These are phyloP conservation scores for Agrochola litura DNA, from an alignment of 2,888 invertebrate species.

Conservation along the genomic window DNA sequence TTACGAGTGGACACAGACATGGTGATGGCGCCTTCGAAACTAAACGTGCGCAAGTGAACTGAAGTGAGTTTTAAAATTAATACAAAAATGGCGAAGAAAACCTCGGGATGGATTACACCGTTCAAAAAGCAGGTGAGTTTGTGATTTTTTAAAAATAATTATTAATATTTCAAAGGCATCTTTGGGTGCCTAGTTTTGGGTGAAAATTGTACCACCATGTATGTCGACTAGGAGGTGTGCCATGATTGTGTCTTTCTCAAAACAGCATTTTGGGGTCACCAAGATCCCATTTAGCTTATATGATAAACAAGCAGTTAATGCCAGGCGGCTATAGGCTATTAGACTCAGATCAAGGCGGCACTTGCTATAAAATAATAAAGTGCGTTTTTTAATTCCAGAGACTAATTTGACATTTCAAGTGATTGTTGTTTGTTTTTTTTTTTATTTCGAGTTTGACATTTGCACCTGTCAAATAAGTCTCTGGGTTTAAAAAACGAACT, in stretches of 20 bases:
- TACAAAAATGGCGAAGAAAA: slow-evolving; percentile 50
- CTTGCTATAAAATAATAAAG: background rate
- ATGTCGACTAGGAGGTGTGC: background rate
- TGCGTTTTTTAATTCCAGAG: too few species aligned
- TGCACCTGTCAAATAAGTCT: too few species aligned
- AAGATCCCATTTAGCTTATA: background rate
- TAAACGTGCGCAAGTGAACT: slow-evolving; percentile 39
- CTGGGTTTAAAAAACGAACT: too few species aligned
- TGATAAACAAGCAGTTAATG: background rate
- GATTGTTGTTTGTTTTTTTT: too few species aligned
- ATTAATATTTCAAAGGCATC: background rate
- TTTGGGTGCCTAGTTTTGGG: background rate
- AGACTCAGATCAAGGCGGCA: too few species aligned
- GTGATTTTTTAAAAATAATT: background rate
- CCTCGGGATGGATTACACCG: slow-evolving; percentile 67
- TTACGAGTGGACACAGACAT: slow-evolving; percentile 42
- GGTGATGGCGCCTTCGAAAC: slow-evolving; percentile 27
- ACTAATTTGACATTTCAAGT: too few species aligned
- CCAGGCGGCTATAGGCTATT: too few species aligned
- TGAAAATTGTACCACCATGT: background rate
- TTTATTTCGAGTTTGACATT: background rate
- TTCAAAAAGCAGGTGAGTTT: slow-evolving; percentile 70
- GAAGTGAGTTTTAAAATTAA: slow-evolving; percentile 24
- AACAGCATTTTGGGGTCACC: background rate
- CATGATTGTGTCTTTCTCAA: background rate